Conservation (phyloP, 2,797 vertebrate species). For the Cryptoprocta ferox region DNA sequence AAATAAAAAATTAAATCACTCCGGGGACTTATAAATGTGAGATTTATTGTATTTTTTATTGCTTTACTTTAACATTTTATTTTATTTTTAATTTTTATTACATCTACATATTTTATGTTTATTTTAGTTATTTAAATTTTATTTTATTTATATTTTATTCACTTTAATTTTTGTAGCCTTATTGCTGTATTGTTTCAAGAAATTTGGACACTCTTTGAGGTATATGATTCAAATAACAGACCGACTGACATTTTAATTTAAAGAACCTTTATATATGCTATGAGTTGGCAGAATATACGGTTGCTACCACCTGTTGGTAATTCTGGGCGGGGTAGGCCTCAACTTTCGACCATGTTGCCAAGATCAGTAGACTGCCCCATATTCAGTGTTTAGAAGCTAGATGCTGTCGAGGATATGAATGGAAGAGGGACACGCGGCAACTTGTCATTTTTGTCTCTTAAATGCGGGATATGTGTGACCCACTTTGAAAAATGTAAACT, state of each 20-base stretch:
- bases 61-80: neutral
- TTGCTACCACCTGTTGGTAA: neutral
- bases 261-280: neutral
- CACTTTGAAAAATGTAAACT: neutral
- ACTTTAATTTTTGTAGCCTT: neutral
- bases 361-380: neutral
- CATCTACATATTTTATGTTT: neutral
- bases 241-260: neutral
- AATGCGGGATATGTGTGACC: neutral
- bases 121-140: neutral
- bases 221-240: neutral
- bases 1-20: neutral
- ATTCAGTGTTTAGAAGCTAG: neutral
- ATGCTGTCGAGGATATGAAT: neutral
- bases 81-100: neutral
- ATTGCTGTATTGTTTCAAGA: neutral
- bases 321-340: neutral
- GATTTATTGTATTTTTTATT: neutral
- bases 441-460: neutral
- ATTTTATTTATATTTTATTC: neutral
- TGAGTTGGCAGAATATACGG: neutral
- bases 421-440: neutral
- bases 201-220: neutral
- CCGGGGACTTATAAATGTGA: neutral
- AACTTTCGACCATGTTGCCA: neutral